phyloP scores from a whole-genome alignment of 2,797 vertebrate species.

The Psittacula echo region DNA sequence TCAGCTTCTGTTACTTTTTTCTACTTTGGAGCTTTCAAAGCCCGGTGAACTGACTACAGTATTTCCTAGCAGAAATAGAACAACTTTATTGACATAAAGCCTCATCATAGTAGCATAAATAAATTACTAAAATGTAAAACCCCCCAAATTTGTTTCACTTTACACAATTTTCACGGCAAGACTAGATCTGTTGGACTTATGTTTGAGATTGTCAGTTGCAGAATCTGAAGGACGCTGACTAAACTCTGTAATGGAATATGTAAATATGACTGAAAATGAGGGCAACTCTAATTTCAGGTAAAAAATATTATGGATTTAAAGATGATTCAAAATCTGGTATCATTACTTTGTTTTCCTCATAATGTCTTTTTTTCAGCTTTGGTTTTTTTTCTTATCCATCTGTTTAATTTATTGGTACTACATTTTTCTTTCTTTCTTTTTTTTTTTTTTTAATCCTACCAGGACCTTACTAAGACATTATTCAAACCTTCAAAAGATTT shows the following conservation, averaged over 20 bases:
- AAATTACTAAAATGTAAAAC: neutral
- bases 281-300: neutral
- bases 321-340: neutral
- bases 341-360: neutral
- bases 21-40: neutral
- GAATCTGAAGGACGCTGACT: neutral
- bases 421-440: neutral
- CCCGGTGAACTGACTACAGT: neutral
- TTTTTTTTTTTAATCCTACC: neutral
- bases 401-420: neutral
- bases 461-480: neutral
- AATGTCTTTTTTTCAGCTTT: neutral
- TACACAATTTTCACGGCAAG: neutral
- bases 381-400: neutral
- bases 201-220: neutral
- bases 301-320: neutral
- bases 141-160: accelerated
- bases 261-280: neutral
- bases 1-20: neutral
- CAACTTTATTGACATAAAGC: neutral
- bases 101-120: neutral
- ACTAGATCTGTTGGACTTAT: neutral
- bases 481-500: neutral
- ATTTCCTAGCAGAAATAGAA: neutral
- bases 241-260: neutral